These are phyloP conservation scores for Poliocrania exsul DNA, from an alignment of 2,797 vertebrate genomes.

Conservation along the genomic window DNA sequence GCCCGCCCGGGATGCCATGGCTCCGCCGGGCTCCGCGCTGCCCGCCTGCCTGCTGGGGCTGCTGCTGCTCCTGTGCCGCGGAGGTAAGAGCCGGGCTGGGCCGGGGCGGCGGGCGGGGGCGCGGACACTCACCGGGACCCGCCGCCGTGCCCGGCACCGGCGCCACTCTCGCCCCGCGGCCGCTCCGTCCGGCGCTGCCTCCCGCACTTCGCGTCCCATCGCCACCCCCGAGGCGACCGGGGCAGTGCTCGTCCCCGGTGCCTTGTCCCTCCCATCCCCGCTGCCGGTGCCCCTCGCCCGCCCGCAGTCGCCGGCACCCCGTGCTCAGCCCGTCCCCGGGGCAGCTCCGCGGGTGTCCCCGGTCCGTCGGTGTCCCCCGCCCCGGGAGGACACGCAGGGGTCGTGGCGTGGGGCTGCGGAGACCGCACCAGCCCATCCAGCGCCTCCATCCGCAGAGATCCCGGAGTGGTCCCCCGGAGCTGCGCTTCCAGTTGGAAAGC, in stretches of 20 bases:
- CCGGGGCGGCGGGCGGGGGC: not conserved
- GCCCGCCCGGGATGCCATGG: constrained; percentile 60
- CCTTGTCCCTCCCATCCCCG: not conserved
- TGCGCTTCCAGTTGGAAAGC: not conserved
- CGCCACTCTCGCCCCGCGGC: not conserved
- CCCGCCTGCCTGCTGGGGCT: constrained; percentile 39
- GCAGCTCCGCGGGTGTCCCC: not conserved
- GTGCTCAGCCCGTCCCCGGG: not conserved
- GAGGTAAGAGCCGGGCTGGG: constrained; percentile 33
- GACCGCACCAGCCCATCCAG: not conserved
- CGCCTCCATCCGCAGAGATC: accelerated
- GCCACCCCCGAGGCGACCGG: not conserved
- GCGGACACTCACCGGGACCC: not conserved
- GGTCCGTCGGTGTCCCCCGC: not conserved
- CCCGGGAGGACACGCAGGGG: not conserved
- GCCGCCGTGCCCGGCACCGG: not conserved
- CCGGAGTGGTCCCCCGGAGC: not conserved
- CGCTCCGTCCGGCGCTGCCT: not conserved
- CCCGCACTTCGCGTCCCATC: not conserved
- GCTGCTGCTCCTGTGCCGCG: constrained; percentile 37
- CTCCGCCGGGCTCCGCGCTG: constrained; percentile 49
- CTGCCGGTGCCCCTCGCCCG: not conserved
- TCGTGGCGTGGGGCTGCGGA: not conserved
- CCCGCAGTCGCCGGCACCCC: not conserved
- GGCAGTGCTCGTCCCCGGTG: not conserved